Conservation (phyloP, 2,888 invertebrate species). For the Heteromurus nitidus region DNA sequence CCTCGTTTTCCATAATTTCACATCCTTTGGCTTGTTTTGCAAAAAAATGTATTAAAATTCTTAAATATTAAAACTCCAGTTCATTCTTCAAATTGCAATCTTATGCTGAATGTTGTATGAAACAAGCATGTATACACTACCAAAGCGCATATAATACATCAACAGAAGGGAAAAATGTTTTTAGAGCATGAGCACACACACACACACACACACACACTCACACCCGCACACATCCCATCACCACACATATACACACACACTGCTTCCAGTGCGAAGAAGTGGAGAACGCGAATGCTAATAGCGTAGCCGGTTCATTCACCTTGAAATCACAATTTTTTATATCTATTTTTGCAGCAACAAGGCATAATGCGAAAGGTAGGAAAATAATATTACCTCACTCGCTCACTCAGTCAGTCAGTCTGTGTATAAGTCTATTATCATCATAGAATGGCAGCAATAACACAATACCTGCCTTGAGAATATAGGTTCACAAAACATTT, state of each 20-base stretch:
- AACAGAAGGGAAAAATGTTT: conserved; percentile 14
- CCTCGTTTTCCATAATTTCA: too few species aligned
- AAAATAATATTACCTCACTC: conserved; percentile 21
- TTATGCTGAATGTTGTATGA: too few species aligned
- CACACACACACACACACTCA: conserved; percentile 6
- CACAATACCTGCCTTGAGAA: conserved; percentile 32
- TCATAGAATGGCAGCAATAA: not conserved
- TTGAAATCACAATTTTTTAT: conserved; percentile 70
- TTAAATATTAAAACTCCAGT: too few species aligned
- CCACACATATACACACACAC: conserved; percentile 23
- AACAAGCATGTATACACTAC: too few species aligned
- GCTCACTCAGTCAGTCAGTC: conserved; percentile 34
- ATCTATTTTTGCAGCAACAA: conserved; percentile 61
- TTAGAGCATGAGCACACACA: conserved; percentile 17
- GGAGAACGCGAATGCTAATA: conserved; percentile 15
- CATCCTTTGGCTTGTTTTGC: too few species aligned
- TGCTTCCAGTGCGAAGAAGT: conserved; percentile 49
- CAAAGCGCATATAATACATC: too few species aligned
- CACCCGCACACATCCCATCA: conserved; percentile 19
- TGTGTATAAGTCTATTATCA: conserved; percentile 9
- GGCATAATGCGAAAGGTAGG: conserved; percentile 27
- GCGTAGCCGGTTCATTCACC: conserved; percentile 71
- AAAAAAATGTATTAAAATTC: too few species aligned
- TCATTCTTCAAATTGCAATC: too few species aligned
- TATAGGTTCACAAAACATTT: conserved; percentile 5